These are phyloP conservation scores for Drosophila colorata DNA, from an alignment of 2,888 invertebrate genomes.

Conservation along the genomic window DNA sequence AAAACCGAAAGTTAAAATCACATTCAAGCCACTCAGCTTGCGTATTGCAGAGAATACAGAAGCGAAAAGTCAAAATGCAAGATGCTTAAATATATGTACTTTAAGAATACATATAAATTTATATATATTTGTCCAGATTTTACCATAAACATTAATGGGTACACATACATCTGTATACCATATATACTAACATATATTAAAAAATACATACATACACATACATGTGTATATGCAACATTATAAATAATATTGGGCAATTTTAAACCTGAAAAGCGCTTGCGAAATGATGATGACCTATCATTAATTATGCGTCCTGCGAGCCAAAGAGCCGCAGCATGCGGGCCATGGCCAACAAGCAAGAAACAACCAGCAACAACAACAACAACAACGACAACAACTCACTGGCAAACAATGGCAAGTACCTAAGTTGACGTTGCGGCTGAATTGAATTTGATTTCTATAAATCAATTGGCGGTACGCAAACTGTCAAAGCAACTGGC, in stretches of 20 bases:
- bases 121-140: too few species aligned
- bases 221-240: constrained; percentile 2
- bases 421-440: constrained; percentile 24
- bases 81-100: too few species aligned
- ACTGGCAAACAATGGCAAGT: constrained; percentile 47
- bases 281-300: constrained; percentile 52
- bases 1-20: too few species aligned
- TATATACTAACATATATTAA: too few species aligned
- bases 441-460: constrained; percentile 48
- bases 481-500: constrained; percentile 63
- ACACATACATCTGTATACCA: too few species aligned
- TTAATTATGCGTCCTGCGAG: constrained; percentile 48
- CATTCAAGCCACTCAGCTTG: too few species aligned
- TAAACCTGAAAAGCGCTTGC: constrained; percentile 40
- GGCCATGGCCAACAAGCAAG: constrained; percentile 4
- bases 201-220: too few species aligned
- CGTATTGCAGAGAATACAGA: too few species aligned
- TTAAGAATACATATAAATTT: too few species aligned
- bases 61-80: too few species aligned
- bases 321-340: constrained; percentile 23
- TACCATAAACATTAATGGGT: too few species aligned
- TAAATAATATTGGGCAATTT: constrained; percentile 35
- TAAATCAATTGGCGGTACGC: constrained; percentile 66
- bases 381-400: constrained; percentile 10
- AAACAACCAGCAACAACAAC: constrained; percentile 2